phyloP scores from a whole-genome alignment of 2,113 vertebrate species.

The Laticauda laticaudata region DNA sequence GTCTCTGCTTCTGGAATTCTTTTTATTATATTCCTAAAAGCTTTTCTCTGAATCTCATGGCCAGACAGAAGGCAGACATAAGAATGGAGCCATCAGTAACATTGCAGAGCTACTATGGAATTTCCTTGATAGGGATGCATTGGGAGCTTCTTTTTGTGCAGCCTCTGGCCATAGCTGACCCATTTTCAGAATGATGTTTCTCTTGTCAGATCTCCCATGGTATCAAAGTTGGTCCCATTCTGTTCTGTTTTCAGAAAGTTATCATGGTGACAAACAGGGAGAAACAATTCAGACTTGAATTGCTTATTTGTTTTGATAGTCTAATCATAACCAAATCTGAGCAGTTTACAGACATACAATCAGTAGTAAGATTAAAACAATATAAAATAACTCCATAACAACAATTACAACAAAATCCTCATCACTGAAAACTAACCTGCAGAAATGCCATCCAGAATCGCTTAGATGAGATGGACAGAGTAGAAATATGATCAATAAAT shows the following conservation, averaged over 20 bases:
- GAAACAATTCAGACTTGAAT: not conserved
- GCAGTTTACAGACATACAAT: not conserved
- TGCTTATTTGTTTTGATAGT: not conserved
- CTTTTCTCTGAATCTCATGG: not conserved
- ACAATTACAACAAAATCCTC: not conserved
- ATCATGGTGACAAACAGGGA: not conserved
- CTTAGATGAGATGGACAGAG: not conserved
- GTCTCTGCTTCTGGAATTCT: not conserved
- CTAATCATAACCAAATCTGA: not conserved
- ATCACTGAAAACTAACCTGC: not conserved
- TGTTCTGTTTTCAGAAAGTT: not conserved
- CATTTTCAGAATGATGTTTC: not conserved
- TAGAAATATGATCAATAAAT: not conserved
- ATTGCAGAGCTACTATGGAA: not conserved
- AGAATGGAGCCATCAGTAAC: not conserved
- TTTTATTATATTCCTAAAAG: not conserved
- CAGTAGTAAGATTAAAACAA: not conserved
- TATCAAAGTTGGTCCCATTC: not conserved
- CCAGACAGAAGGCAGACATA: not conserved
- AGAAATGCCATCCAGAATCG: not conserved
- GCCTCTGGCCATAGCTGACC: not conserved
- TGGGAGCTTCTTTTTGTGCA: not conserved
- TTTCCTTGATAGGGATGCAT: not conserved
- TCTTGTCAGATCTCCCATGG: not conserved
- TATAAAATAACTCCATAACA: not conserved